A percentile compares a stretch with the other conserved stretches of the same genome.
Conservation (phyloP, 2,797 vertebrate genomes). For the Darevskia nairensis region DNA sequence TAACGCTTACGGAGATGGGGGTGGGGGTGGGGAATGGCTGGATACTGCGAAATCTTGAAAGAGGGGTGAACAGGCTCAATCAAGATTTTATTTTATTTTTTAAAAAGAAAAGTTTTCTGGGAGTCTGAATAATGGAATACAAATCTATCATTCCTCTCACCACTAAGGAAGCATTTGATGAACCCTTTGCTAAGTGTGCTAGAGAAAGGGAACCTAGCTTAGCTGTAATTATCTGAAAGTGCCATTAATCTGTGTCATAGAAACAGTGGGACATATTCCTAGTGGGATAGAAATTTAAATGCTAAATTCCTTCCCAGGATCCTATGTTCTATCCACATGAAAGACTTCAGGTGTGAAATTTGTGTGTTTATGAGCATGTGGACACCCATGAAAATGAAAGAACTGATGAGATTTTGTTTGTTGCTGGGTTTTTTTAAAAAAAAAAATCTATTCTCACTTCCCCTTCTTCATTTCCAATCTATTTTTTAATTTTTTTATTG, state of each 20-base stretch:
- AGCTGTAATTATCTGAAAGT: neutral
- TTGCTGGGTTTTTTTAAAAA: no score
- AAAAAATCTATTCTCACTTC: no score
- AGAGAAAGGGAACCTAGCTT: neutral
- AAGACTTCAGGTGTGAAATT: neutral
- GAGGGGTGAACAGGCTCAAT: neutral
- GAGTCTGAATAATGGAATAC: neutral
- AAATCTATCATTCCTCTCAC: neutral
- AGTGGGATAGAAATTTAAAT: neutral
- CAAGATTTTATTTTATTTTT: neutral
- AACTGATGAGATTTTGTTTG: neutral
- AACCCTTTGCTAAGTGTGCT: neutral
- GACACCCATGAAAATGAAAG: neutral
- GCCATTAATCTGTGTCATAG: neutral
- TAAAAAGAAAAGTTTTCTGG: neutral
- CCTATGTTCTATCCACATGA: neutral
- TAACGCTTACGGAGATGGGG: conserved; percentile 8
- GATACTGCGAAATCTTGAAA: neutral
- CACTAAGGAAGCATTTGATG: neutral
- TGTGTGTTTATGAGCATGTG: neutral
- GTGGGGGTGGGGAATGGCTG: neutral
- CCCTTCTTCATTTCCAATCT: no score
- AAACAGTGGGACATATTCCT: neutral
- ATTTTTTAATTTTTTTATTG: no score
- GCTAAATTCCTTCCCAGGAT: neutral